These are phyloP conservation scores for Phrynocephalus guinanensis DNA, from an alignment of 2,797 vertebrate genomes.

Conservation along the genomic window DNA sequence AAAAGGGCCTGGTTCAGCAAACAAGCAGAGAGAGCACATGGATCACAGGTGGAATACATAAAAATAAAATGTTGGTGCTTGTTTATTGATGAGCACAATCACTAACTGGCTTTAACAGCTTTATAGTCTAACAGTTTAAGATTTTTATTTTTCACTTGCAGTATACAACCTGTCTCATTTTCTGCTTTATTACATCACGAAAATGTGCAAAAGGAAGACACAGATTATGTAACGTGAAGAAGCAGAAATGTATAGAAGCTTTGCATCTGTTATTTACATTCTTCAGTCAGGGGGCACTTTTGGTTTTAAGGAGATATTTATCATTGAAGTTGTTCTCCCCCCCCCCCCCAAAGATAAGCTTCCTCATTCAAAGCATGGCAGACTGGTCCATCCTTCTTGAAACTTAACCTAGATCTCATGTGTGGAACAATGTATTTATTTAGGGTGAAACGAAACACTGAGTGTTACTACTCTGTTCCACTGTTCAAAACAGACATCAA, in stretches of 20 bases:
- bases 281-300: no score
- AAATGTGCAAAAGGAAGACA: slow-evolving; percentile 27
- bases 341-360: no score
- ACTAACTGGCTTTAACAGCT: slow-evolving; percentile 27
- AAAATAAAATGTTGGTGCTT: slow-evolving; percentile 46
- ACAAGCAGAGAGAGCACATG: slow-evolving; percentile 30
- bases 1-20: slow-evolving; percentile 30
- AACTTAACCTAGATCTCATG: no score
- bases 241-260: neutral
- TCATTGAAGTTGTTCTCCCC: no score
- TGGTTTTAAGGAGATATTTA: no score
- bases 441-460: neutral
- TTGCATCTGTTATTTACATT: neutral
- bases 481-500: neutral
- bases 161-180: slow-evolving; percentile 19
- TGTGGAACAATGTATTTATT: neutral
- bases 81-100: slow-evolving; percentile 40
- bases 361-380: no score
- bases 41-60: slow-evolving; percentile 46
- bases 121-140: slow-evolving; percentile 44
- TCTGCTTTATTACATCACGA: slow-evolving; percentile 11
- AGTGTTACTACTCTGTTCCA: neutral
- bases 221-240: slow-evolving; percentile 1
- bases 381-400: no score
- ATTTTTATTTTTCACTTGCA: slow-evolving; percentile 46